A percentile compares a stretch with the other conserved stretches of the same genome.
Evolutionary conservation across 2,797 vertebrate genomes (phyloP).

Genomic region (Propithecus perrieri): DNA sequence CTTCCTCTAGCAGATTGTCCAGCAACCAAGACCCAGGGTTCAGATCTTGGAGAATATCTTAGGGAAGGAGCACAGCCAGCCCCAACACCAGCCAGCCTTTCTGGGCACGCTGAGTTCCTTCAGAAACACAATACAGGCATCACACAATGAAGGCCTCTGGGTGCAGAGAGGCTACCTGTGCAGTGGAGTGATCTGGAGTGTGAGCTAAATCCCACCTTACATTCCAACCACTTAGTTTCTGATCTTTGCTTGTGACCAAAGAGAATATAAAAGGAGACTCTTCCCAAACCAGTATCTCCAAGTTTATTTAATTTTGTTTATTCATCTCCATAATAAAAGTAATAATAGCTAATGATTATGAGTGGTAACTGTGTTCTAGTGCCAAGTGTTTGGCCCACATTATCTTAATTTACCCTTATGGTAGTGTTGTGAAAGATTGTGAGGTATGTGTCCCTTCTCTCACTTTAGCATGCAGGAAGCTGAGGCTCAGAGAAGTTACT

Average conservation of each 20-base stretch:
- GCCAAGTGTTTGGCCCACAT: neutral
- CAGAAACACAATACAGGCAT: neutral
- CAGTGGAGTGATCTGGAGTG: neutral
- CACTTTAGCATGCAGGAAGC: neutral
- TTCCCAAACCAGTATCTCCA: neutral
- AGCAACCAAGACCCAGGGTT: neutral
- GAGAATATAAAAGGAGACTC: neutral
- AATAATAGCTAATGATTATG: neutral
- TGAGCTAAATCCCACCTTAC: neutral
- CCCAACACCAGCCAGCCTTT: neutral
- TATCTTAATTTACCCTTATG: neutral
- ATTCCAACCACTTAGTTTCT: neutral
- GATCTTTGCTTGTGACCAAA: neutral
- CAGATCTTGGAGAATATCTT: neutral
- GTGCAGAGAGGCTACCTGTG: neutral
- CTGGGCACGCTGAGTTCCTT: neutral
- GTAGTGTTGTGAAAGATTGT: neutral
- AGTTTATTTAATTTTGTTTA: neutral
- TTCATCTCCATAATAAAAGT: neutral
- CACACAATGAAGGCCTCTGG: neutral
- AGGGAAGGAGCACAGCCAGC: neutral
- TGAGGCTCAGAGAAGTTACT: neutral
- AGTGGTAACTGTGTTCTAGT: neutral
- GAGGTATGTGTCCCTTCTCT: neutral
- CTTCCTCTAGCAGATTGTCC: neutral